Base-by-base conservation (phyloP, 2,113 vertebrate genomes). In the Macrotus californicus region DNA sequence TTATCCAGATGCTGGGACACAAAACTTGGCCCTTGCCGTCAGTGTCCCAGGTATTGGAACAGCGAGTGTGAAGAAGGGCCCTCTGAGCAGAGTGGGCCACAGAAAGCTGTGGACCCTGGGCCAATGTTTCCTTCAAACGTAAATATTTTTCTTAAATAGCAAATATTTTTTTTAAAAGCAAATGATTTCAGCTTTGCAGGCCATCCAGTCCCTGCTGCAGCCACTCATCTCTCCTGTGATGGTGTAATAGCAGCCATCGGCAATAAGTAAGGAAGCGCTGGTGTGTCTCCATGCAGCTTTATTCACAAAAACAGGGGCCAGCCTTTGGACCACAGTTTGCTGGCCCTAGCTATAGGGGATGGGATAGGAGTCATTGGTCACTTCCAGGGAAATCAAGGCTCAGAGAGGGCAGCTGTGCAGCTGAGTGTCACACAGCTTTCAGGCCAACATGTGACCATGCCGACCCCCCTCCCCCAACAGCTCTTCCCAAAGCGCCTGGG, bases 401-500 rank as follows among this genome's bases (percentile, higher is more conserved):
- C 34, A 43, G 76, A 64, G 61, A 86, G 69, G 67, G 43, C 15
- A 2, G 2, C 10, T 0, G 9, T 16, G 48, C n/a, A 50, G 48
- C 36, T 4, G 0, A 11, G 10, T 5, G 67, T 12, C 73, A 39
- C 59, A 13, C 6, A 41, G 75, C 76, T 72, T 59, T 18, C 2
- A 0, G 39, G 46, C 76, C 16, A 6, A 12, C 0, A 0, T 1
- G 16, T 85, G 41, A 89, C 76, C n/a, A 7, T n/a, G 10, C 72
- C 2, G 26, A 2, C 10, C 4, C 29, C 24, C 66, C 39, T 73
- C 39, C 12, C 0, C 76, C 93, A 91, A 31, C 99, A 99, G 99
- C 99, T 43, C 99, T 99, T 41, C 99, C 99, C 81, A 99, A 99
- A 98, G 99, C 99, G 93, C 99, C 99, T 0, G 99, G 99, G 82